Percentiles rank a stretch among this genome's conserved stretches.
Evolutionary conservation across 2,888 invertebrate species (phyloP).

Genomic region (Macaria notata): DNA sequence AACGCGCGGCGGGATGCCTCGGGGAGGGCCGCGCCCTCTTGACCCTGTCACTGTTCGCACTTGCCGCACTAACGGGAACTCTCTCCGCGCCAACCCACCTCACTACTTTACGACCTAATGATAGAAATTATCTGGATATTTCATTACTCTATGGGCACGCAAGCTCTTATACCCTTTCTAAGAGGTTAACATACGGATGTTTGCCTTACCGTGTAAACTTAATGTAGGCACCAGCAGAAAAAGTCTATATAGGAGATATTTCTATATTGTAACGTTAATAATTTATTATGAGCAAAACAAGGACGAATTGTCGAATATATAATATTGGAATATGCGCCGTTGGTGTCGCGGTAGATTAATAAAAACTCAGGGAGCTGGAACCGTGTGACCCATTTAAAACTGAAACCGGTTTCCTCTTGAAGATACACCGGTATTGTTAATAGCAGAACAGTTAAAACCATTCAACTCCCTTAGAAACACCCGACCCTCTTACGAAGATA

Average conservation of each 20-base stretch:
- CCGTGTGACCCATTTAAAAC: conserved; percentile 81
- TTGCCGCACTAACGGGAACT: conserved; percentile 73
- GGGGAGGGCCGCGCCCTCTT: conserved; percentile 72
- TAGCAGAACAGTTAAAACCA: conserved; percentile 74
- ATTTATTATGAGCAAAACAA: conserved; percentile 1
- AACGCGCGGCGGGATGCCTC: conserved; percentile 70
- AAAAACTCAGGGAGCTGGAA: conserved; percentile 72
- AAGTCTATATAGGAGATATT: too few relatives aligned
- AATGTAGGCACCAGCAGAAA: too few relatives aligned
- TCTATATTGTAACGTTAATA: too few relatives aligned
- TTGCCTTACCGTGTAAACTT: too few relatives aligned
- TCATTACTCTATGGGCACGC: conserved; percentile 39
- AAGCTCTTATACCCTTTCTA: conserved; percentile 2
- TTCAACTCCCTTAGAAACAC: conserved; percentile 72
- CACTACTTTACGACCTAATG: conserved; percentile 48
- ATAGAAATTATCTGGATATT: conserved; percentile 48
- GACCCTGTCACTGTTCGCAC: conserved; percentile 76
- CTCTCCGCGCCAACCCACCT: conserved; percentile 50
- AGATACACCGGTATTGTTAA: conserved; percentile 74
- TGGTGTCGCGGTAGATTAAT: conserved; percentile 57
- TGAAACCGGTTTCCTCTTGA: conserved; percentile 79
- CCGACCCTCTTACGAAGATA: conserved; percentile 73
- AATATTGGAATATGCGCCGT: conserved; percentile 37
- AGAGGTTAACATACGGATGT: too few relatives aligned
- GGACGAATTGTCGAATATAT: conserved; percentile 18